Conservation (phyloP, 2,888 invertebrate species). For the Drosophila incognita region DNA sequence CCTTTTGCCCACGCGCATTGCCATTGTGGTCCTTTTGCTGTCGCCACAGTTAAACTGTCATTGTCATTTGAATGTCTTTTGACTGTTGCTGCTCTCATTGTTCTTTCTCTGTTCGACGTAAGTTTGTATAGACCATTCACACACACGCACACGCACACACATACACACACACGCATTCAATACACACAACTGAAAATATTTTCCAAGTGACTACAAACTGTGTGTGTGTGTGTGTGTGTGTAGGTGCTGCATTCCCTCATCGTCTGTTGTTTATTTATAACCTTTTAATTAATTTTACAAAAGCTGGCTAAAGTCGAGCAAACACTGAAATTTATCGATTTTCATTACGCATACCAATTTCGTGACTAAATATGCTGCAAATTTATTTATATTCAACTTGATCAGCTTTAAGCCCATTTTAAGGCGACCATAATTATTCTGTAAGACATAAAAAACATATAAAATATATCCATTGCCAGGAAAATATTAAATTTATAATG, state of each 20-base stretch:
- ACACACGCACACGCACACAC: slow-evolving; percentile 13
- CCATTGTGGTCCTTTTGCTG: slow-evolving; percentile 46
- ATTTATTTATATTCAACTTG: neutral
- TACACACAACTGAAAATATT: slow-evolving; percentile 42
- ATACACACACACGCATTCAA: slow-evolving; percentile 16
- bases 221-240: neutral
- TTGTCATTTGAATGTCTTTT: slow-evolving; percentile 80
- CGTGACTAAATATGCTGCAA: neutral
- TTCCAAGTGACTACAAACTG: slow-evolving; percentile 26
- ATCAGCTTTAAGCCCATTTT: neutral
- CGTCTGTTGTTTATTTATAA: slow-evolving; percentile 55
- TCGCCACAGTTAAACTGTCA: slow-evolving; percentile 71
- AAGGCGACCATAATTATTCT: neutral
- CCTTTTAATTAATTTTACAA: slow-evolving; percentile 54
- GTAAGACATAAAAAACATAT: neutral
- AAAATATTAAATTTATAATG: neutral
- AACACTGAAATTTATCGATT: neutral
- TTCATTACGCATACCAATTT: neutral
- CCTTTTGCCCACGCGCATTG: neutral
- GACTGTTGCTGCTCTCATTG: slow-evolving; percentile 64
- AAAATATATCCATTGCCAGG: too few species aligned
- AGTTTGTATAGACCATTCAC: slow-evolving; percentile 20
- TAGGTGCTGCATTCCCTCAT: slow-evolving; percentile 6
- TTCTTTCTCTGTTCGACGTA: slow-evolving; percentile 30
- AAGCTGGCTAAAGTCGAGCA: neutral